Percentiles rank a stretch among this genome's conserved stretches.
Conservation (phyloP, 2,888 invertebrate species). For the Spisula subtruncata region DNA sequence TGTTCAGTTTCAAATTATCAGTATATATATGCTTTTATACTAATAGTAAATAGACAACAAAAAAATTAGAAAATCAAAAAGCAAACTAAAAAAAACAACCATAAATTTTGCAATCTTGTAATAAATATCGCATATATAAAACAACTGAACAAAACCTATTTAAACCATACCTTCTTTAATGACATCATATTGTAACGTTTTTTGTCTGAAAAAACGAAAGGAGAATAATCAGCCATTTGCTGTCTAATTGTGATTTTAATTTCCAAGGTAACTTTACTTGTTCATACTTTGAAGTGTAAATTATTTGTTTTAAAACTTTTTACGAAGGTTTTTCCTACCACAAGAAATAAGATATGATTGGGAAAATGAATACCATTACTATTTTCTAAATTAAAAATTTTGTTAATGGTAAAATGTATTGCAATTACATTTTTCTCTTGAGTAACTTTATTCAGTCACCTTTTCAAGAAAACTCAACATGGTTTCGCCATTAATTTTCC, state of each 20-base stretch:
- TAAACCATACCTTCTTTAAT: conserved; percentile 56
- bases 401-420: too few species aligned
- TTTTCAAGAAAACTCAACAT: too few species aligned
- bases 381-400: too few species aligned
- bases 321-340: too few species aligned
- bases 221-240: conserved; percentile 39
- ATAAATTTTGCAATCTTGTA: conserved; percentile 47
- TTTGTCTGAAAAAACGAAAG: conserved; percentile 59
- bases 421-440: too few species aligned
- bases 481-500: too few species aligned
- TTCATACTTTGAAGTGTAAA: neutral
- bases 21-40: conserved; percentile 29
- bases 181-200: conserved; percentile 52
- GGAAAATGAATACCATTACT: too few species aligned
- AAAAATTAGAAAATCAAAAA: conserved; percentile 32
- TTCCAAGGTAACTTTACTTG: neutral
- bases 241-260: neutral
- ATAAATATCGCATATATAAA: conserved; percentile 46
- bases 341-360: too few species aligned
- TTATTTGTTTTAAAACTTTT: neutral
- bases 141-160: conserved; percentile 59
- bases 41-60: conserved; percentile 27
- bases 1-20: conserved; percentile 13
- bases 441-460: too few species aligned
- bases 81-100: conserved; percentile 43